Conservation (phyloP, 1,140 invertebrate species). For the Batillaria attramentaria region DNA sequence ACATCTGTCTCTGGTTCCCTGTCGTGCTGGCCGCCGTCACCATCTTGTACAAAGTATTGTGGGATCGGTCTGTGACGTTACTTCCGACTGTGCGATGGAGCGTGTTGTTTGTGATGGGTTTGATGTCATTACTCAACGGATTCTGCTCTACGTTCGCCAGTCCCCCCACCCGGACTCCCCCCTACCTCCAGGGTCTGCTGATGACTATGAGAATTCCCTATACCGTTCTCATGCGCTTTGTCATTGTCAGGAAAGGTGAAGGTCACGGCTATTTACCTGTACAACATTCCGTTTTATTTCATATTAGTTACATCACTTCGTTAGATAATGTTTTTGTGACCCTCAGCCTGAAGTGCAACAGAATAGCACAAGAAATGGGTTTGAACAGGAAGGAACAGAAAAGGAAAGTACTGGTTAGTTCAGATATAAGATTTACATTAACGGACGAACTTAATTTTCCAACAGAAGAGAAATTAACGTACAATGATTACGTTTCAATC, state of each 20-base stretch:
- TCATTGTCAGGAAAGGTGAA: slow-evolving; percentile 51
- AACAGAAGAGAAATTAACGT: no score
- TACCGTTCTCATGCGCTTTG: slow-evolving; percentile 47
- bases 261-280: background rate
- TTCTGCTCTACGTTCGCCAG: slow-evolving; percentile 50
- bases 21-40: slow-evolving; percentile 41
- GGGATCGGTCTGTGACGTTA: background rate
- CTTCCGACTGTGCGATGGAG: no score
- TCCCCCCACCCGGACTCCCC: slow-evolving; percentile 46
- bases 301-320: background rate
- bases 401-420: no score
- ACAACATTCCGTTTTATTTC: background rate
- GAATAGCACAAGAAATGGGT: no score
- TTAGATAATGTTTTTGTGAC: background rate
- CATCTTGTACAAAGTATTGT: slow-evolving; percentile 12
- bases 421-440: no score
- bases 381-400: no score
- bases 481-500: no score
- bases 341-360: background rate
- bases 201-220: slow-evolving; percentile 48
- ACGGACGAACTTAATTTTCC: no score
- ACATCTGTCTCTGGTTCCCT: slow-evolving; percentile 34
- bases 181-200: slow-evolving; percentile 51
- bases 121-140: no score
- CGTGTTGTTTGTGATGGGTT: no score